phyloP scores from a whole-genome alignment of 2,888 invertebrate genomes.

The Prionchulus punctatus region DNA sequence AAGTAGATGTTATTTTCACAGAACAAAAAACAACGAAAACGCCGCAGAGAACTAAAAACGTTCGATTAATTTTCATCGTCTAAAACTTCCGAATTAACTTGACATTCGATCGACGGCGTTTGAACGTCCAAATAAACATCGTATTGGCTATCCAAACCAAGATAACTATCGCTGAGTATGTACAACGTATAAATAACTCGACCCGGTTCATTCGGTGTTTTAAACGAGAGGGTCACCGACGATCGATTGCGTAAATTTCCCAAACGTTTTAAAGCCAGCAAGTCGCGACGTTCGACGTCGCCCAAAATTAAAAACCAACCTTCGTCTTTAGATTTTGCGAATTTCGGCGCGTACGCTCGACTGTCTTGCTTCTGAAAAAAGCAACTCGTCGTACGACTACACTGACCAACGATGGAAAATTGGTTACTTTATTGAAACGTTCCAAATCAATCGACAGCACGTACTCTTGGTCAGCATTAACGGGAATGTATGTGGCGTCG shows the following conservation, averaged over 20 bases:
- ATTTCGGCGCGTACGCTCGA: slow-evolving; percentile 60
- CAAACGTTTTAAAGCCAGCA: slow-evolving; percentile 60
- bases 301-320: slow-evolving; percentile 85
- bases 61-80: background rate
- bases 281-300: slow-evolving; percentile 48
- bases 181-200: slow-evolving; percentile 61
- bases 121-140: slow-evolving; percentile 38
- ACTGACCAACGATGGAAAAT: background rate
- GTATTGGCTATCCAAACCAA: slow-evolving; percentile 82
- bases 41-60: too few species aligned
- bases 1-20: too few species aligned
- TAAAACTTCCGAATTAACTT: slow-evolving; percentile 5
- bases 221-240: slow-evolving; percentile 39
- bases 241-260: background rate
- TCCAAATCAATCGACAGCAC: slow-evolving; percentile 43
- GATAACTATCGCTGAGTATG: slow-evolving; percentile 74
- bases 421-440: slow-evolving; percentile 24
- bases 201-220: slow-evolving; percentile 44
- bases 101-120: slow-evolving; percentile 4
- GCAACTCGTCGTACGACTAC: slow-evolving; percentile 6
- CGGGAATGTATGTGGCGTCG: background rate
- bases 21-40: too few species aligned
- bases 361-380: slow-evolving; percentile 34
- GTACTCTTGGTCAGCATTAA: slow-evolving; percentile 57
- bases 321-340: slow-evolving; percentile 82